phyloP scores from a whole-genome alignment of 2,797 vertebrate species.

The Phataginus tetradactyla region DNA sequence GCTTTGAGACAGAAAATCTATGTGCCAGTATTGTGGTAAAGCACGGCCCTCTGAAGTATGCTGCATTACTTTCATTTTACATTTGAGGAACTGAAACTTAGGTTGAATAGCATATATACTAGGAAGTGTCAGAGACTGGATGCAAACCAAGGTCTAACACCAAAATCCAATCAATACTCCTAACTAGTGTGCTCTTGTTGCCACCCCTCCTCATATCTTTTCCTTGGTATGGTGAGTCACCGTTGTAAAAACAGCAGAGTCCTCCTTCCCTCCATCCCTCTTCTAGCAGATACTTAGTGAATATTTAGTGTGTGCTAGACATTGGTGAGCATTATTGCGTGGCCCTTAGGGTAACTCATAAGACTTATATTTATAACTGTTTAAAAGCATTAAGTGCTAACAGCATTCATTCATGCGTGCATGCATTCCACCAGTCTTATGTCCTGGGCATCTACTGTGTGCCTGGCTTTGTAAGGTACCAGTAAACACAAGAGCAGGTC shows the following conservation, averaged over 20 bases:
- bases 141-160: constrained; percentile 11
- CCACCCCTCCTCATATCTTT: background rate
- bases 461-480: background rate
- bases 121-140: background rate
- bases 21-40: background rate
- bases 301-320: background rate
- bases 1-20: background rate
- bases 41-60: background rate
- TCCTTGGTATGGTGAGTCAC: background rate
- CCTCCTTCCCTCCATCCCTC: background rate
- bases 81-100: background rate
- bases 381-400: background rate
- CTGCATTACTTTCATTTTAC: background rate
- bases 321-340: background rate
- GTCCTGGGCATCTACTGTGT: constrained; percentile 3
- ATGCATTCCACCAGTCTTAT: background rate
- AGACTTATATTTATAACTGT: background rate
- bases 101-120: background rate
- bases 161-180: background rate
- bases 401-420: background rate
- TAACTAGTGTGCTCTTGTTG: background rate
- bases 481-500: background rate
- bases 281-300: background rate
- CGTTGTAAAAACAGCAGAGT: background rate
- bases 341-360: constrained; percentile 9